A percentile compares a stretch with the other conserved stretches of the same genome.
Evolutionary conservation across 92 coral and sea anemone genomes (phyloP).

Genomic region (Actinernus sp.): DNA sequence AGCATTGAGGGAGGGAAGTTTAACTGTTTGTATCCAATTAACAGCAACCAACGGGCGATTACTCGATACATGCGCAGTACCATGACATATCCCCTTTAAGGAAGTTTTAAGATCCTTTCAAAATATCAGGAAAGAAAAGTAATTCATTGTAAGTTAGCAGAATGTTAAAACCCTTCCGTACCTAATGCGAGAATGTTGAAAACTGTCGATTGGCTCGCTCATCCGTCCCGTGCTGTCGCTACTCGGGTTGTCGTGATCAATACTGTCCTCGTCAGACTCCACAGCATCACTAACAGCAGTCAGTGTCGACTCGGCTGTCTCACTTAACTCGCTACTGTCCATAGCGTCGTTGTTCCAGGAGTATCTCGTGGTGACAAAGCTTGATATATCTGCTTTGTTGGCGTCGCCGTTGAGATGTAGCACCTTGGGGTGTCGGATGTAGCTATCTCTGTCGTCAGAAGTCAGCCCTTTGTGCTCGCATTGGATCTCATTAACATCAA

Average conservation of each 20-base stretch:
- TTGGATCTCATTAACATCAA: slow-evolving; percentile 36
- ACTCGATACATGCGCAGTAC: too few relatives aligned
- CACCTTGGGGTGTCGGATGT: slow-evolving; percentile 27
- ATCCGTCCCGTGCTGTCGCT: slow-evolving; percentile 85
- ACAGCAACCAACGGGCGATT: too few relatives aligned
- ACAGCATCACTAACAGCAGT: slow-evolving; percentile 52
- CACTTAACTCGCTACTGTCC: slow-evolving; percentile 25
- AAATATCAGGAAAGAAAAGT: too few relatives aligned
- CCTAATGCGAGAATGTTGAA: slow-evolving; percentile 66
- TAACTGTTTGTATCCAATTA: too few relatives aligned
- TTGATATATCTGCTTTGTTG: slow-evolving; percentile 23
- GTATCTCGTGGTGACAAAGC: slow-evolving; percentile 35
- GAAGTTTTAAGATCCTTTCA: too few relatives aligned
- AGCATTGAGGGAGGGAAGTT: too few relatives aligned
- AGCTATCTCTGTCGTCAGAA: slow-evolving; percentile 18
- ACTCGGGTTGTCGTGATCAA: slow-evolving; percentile 89
- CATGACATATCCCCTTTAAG: too few relatives aligned
- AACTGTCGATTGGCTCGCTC: slow-evolving; percentile 69
- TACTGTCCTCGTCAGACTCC: slow-evolving; percentile 77
- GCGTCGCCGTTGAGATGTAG: slow-evolving; percentile 28
- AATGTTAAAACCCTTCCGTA: slow-evolving; percentile 38
- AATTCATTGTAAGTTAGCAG: too few relatives aligned
- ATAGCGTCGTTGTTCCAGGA: slow-evolving; percentile 20
- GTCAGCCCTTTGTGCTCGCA: slow-evolving; percentile 9
- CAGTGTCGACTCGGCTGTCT: slow-evolving; percentile 6